Percentiles rank a stretch among this genome's conserved stretches.
Conservation (phyloP, 2,888 invertebrate genomes). For the Eurytoma californica region DNA sequence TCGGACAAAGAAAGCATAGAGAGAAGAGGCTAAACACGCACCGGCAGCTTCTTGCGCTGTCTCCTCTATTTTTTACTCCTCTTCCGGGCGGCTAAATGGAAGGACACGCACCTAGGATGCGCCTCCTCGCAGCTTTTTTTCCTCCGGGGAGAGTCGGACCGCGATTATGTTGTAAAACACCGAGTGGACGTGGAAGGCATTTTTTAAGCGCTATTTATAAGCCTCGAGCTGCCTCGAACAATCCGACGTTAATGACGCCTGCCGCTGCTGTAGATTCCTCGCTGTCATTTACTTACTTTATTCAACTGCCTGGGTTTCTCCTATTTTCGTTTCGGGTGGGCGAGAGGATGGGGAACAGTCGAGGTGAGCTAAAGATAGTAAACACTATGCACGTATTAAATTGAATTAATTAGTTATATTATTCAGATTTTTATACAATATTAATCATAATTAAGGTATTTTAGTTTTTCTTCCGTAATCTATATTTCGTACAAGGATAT, state of each 20-base stretch:
- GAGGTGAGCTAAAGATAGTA: background rate
- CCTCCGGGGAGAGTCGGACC: too few relatives aligned
- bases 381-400: conserved; percentile 62
- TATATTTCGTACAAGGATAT: conserved; percentile 69
- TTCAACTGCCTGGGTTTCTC: too few relatives aligned
- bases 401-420: conserved; percentile 74
- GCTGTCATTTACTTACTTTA: too few relatives aligned
- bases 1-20: conserved; percentile 57
- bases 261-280: too few relatives aligned
- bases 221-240: too few relatives aligned
- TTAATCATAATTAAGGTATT: conserved; percentile 74
- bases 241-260: too few relatives aligned
- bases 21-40: conserved; percentile 17
- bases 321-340: too few relatives aligned
- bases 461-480: conserved; percentile 65
- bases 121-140: background rate
- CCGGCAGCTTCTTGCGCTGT: background rate
- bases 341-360: background rate
- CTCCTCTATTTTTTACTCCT: background rate
- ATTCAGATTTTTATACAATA: conserved; percentile 75
- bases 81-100: background rate
- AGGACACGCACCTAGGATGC: background rate
- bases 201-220: too few relatives aligned
- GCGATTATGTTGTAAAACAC: too few relatives aligned
- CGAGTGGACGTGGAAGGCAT: too few relatives aligned